Evolutionary conservation across 2,797 vertebrate genomes (phyloP), one percentile per base, ranked within the genome.

Genomic region (Acestrorhynchus altus): DNA sequence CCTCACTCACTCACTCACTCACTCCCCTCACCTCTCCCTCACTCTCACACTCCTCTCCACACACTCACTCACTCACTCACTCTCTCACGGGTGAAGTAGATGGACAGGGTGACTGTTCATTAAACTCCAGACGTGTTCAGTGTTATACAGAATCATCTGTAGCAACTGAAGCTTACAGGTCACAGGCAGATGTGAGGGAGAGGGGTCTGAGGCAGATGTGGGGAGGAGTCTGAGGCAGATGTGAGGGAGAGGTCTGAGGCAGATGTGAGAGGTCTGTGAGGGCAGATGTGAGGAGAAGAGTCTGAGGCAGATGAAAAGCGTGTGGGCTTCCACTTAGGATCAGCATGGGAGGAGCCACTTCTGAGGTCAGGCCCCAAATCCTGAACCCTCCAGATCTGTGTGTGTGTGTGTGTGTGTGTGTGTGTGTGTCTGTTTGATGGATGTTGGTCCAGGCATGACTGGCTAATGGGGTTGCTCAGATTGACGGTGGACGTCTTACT

Each of bases 301-400:
- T 35, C 6, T 35, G 6, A 35, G 31, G 31, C 31, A 35, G 31
- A 35, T 35, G 31, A 6, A 35, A 6, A 6, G n/a, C n/a, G n/a
- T n/a, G n/a, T 1, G 68, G 83, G 86, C 84, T 81, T 86, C 81
- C 39, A 83, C 76, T 74, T 77, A 15, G 75, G 84, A 87, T 72
- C 83, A 82, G 87, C 59, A 83, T 7, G 84, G 24, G 22, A 71
- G 72, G 77, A 64, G 75, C 65, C 63, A 82, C 91, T 92, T 88
- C 90, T 83, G 83, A 18, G 83, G 89, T 76, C 84, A 87, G 87
- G 87, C 86, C 84, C 76, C 0, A 44, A 72, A 84, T 82, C 85
- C 86, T 72, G 75, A 54, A 83, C 76, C 42, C n/a, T 2, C 89
- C 92, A 92, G 90, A 92, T 92, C 88, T 80, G 52, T 31, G 24